Evolutionary conservation across 1,140 invertebrate species (phyloP).

Genomic region (Rhopalosiphum maidis): DNA sequence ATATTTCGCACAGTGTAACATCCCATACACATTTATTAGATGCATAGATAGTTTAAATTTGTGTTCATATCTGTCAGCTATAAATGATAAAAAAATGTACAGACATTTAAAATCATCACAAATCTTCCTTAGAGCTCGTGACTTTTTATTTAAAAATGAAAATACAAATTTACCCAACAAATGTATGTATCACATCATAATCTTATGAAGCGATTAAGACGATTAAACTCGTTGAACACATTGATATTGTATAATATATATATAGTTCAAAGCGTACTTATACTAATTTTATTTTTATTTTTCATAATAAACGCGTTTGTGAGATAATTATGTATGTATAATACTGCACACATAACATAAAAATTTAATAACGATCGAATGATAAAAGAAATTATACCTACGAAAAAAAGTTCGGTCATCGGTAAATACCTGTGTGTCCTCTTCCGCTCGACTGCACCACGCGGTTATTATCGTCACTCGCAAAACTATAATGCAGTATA

Average conservation of each 20-base stretch:
- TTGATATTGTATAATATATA: background rate
- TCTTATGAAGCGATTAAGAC: background rate
- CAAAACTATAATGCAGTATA: background rate
- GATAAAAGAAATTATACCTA: background rate
- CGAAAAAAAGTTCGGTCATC: background rate
- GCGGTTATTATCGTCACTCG: background rate
- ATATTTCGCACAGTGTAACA: background rate
- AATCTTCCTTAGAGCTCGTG: background rate
- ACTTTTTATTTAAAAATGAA: background rate
- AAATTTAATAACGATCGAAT: background rate
- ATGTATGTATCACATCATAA: background rate
- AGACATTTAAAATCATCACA: background rate
- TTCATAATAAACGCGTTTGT: background rate
- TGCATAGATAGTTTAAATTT: background rate
- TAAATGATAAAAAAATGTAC: background rate
- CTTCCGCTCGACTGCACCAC: constrained; percentile 35
- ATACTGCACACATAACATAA: background rate
- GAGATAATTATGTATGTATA: background rate
- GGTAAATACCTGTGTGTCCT: background rate
- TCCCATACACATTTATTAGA: background rate
- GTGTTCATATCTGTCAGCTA: background rate
- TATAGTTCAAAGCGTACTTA: background rate
- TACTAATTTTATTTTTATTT: background rate
- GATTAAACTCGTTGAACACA: background rate
- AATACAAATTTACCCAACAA: background rate